Evolutionary conservation across 2,113 vertebrate genomes (phyloP), one percentile per base, ranked within the genome.

Genomic region (Pterocles orientalis): DNA sequence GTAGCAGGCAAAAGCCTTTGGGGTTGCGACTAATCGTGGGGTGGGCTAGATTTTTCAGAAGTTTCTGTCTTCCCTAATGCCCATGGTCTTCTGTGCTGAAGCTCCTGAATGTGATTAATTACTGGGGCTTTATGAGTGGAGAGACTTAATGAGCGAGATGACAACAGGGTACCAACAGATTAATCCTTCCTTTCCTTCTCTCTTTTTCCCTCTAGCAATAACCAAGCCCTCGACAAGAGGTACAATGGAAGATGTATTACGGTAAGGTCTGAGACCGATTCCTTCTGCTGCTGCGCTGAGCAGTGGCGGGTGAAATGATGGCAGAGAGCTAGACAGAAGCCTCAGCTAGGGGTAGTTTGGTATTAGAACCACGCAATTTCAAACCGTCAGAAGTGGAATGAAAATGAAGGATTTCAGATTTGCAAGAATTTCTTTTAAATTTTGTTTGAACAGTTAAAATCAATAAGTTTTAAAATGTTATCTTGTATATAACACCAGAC

Each of bases 171-270:
- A 53, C 60, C 77, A 79, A 58, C 47, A 81, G 60, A 70, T 68
- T 94, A 88, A 95, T 83, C 51, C 56, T 85, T 86, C 68, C 47
- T 71, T 66, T 69, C 26, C 71, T 84, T 72, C 79, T 86, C 79
- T 70, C 43, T 62, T 72, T 91, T 60, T 68, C 56, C 48, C 76
- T 90, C n/a, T 12, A 96, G 92, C 28, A 62, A 4, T 45, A 85
- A 87, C 70, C 72, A 6, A 7, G 14, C 1, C 21, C 25, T 96
- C 2, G 94, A 92, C 86, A 97, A 97, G 95, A 96, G 60, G 65
- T 89, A 97, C 2, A 89, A 97, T 0, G 97, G 97, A 77, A 90
- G 39, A 87, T 97, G 97, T 10, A 61, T 94, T 23, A 25, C 12
- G 97, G 97, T 97, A 95, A 0, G 28, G 51, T 15, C 50, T 7